Percentiles rank a stretch among this genome's conserved stretches.
Evolutionary conservation across 2,113 vertebrate species (phyloP).

Genomic region (Noctilio leporinus): DNA sequence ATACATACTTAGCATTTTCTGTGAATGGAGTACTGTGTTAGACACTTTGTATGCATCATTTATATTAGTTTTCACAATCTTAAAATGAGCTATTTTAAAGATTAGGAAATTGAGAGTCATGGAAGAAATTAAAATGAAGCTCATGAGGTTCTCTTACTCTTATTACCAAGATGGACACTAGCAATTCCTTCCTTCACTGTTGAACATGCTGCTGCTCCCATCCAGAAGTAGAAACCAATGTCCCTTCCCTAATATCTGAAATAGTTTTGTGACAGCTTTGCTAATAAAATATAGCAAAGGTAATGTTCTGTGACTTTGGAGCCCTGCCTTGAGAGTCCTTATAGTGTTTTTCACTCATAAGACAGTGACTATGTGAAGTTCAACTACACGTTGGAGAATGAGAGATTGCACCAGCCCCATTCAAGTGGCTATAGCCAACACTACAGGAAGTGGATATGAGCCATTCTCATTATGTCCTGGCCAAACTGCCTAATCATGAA

Average conservation of each 20-base stretch:
- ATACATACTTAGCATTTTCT: background rate
- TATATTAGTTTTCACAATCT: background rate
- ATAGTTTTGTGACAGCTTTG: background rate
- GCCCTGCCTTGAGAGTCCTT: background rate
- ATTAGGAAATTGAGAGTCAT: background rate
- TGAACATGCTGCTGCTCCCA: background rate
- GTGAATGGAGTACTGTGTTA: background rate
- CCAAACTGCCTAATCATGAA: background rate
- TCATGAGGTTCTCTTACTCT: background rate
- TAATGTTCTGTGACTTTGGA: background rate
- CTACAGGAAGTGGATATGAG: background rate
- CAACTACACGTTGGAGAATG: background rate
- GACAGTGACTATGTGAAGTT: background rate
- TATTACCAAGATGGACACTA: background rate
- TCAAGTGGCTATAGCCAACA: background rate
- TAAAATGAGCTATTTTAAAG: background rate
- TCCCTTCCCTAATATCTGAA: background rate
- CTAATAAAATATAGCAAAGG: background rate
- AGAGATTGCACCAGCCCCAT: background rate
- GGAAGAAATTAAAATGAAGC: background rate
- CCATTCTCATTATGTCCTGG: background rate
- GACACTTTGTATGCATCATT: background rate
- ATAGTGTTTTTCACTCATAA: background rate
- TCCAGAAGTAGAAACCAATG: background rate
- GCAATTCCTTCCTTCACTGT: background rate